Evolutionary conservation across 2,888 invertebrate genomes (phyloP).

Genomic region (Oegoconia quadripuncta): DNA sequence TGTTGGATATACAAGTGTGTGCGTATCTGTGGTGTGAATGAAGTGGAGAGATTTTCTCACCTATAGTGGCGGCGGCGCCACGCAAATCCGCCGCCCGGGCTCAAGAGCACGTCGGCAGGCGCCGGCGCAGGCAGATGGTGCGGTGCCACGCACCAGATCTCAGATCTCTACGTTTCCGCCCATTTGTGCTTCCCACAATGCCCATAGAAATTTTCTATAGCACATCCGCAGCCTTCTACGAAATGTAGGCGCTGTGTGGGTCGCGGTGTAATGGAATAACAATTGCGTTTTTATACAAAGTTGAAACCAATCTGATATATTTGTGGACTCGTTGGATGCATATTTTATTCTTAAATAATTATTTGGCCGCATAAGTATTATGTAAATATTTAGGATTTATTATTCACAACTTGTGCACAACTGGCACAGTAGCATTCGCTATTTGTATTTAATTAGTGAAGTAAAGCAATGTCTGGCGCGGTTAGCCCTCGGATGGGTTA

Average conservation of each 20-base stretch:
- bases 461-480: too few relatives aligned
- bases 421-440: too few relatives aligned
- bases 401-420: too few relatives aligned
- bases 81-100: slow-evolving; percentile 27
- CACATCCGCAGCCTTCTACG: slow-evolving; percentile 52
- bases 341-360: background rate
- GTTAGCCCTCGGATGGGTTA: too few relatives aligned
- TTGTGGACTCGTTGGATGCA: background rate
- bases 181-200: slow-evolving; percentile 68
- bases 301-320: slow-evolving; percentile 15
- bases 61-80: slow-evolving; percentile 55
- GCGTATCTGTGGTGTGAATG: slow-evolving; percentile 11
- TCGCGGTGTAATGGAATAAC: slow-evolving; percentile 26
- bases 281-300: slow-evolving; percentile 61
- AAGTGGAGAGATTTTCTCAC: slow-evolving; percentile 67
- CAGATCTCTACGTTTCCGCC: slow-evolving; percentile 54
- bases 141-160: slow-evolving; percentile 26
- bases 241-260: slow-evolving; percentile 69
- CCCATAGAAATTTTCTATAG: slow-evolving; percentile 38
- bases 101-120: slow-evolving; percentile 42
- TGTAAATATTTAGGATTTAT: background rate
- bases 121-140: slow-evolving; percentile 48
- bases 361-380: background rate
- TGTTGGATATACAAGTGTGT: background rate
- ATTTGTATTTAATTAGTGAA: too few relatives aligned